Evolutionary conservation across 2,113 vertebrate species (phyloP).

Genomic region (Paradoxurus hermaphroditus): DNA sequence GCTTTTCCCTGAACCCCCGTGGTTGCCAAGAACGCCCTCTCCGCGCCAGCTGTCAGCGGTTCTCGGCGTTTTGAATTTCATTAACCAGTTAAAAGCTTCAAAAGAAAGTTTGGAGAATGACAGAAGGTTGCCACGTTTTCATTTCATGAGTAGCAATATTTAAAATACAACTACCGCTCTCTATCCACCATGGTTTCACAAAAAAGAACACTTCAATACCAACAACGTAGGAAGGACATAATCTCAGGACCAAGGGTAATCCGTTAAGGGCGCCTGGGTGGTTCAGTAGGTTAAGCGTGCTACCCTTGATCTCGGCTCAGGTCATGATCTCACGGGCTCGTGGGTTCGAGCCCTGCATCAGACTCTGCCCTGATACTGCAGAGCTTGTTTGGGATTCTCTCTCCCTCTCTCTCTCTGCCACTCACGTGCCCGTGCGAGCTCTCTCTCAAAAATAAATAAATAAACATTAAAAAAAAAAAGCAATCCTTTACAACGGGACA

Average conservation of each 20-base stretch:
- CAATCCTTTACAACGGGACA: background rate
- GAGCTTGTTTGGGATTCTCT: too few species aligned
- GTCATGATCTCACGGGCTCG: too few species aligned
- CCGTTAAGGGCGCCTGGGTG: background rate
- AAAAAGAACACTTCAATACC: background rate
- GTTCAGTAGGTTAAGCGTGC: too few species aligned
- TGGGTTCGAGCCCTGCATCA: too few species aligned
- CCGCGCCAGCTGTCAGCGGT: background rate
- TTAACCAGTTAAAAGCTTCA: conserved; percentile 5
- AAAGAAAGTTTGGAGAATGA: background rate
- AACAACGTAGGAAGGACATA: background rate
- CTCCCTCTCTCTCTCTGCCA: too few species aligned
- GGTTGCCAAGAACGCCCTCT: background rate
- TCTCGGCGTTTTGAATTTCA: background rate
- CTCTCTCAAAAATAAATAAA: too few species aligned
- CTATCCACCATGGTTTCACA: background rate
- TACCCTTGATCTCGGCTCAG: too few species aligned
- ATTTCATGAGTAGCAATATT: background rate
- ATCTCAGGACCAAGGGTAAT: conserved; percentile 37
- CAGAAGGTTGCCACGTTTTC: background rate
- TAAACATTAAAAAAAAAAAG: background rate
- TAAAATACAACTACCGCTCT: background rate
- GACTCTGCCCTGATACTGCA: too few species aligned
- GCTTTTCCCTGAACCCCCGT: background rate
- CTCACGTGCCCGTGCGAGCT: too few species aligned